Evolutionary conservation across 2,797 vertebrate genomes (phyloP), one percentile per base, ranked within the genome.

Genomic region (Cryptoblepharus egeriae): DNA sequence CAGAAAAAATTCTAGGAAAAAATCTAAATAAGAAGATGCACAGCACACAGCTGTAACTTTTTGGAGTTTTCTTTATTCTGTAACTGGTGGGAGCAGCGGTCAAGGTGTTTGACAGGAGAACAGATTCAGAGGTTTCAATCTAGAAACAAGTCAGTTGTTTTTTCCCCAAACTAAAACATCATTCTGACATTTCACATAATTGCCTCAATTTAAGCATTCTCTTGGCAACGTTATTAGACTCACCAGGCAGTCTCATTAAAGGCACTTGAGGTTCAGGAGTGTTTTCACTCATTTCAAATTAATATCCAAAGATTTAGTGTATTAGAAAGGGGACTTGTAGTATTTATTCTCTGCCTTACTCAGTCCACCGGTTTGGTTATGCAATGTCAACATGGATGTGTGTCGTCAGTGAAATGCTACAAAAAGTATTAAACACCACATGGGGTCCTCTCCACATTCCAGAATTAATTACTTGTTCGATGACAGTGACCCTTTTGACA

Each of bases 111-210:
- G 83, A 73, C 35, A 49, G 32, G 81, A 70, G 60, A 6, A 39
- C 1, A 0, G 49, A 57, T 49, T 24, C 81, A 32, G 37, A 75
- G 35, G n/a, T 61, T 74, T 84, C 60, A 72, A 0, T 30, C 20
- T 86, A 3, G 75, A 80, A 49, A 82, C 65, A 5, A 81, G 32
- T 39, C 71, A 20, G 1, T 80, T 32, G 76, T 65, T 85, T 78
- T 42, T 60, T n/a, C 26, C 5, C 32, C 2, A 5, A 52, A 83
- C 37, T 63, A 78, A 72, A 78, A 42, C 3, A 42, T 65, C 24
- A 79, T 11, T 63, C 42, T 80, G 64, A 80, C 72, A 75, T 80
- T 80, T 80, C 20, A 75, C 22, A 18, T 39, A 60, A 63, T 87
- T 73, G 22, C 3, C n/a, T 88, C 37, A 75, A 2, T 83, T 86